Conservation (phyloP, 1,140 invertebrate species). For the Sycophaga agraensis region DNA sequence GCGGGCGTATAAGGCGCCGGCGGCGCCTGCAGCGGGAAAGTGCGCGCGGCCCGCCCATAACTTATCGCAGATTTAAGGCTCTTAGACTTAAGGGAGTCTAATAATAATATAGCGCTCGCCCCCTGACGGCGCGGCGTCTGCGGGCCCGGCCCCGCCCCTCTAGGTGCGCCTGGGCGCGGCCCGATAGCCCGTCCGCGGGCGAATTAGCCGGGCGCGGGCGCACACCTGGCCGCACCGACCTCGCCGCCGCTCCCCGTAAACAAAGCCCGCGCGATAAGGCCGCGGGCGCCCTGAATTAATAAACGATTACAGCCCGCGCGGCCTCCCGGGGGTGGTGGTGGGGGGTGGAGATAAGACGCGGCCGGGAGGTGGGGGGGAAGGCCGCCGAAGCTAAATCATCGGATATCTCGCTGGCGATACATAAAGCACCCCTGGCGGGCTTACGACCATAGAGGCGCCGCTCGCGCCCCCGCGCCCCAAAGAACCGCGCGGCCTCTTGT, state of each 20-base stretch:
- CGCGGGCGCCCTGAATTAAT: conserved; percentile 59
- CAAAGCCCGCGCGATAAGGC: conserved; percentile 58
- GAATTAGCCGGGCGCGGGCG: no score
- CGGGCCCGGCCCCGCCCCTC: neutral
- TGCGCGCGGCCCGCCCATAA: conserved; percentile 52
- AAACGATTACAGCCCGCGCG: conserved; percentile 56
- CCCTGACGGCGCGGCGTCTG: no score
- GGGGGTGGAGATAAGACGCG: conserved; percentile 3
- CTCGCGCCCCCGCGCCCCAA: no score
- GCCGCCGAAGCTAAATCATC: conserved; percentile 55
- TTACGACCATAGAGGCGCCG: conserved; percentile 40
- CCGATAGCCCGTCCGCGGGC: neutral
- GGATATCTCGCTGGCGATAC: conserved; percentile 59
- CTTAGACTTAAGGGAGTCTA: conserved; percentile 61
- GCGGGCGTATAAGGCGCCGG: conserved; percentile 46
- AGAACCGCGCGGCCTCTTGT: neutral
- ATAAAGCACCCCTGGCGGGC: conserved; percentile 59
- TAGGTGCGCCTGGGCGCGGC: neutral
- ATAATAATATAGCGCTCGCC: conserved; percentile 57
- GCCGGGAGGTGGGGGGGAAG: conserved; percentile 30
- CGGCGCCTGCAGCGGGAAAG: conserved; percentile 27
- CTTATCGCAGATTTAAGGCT: conserved; percentile 62
- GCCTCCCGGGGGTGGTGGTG: conserved; percentile 29
- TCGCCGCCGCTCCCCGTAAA: conserved; percentile 43
- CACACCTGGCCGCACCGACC: no score